Conservation (phyloP, 2,888 invertebrate species). For the Esperia sulphurella region DNA sequence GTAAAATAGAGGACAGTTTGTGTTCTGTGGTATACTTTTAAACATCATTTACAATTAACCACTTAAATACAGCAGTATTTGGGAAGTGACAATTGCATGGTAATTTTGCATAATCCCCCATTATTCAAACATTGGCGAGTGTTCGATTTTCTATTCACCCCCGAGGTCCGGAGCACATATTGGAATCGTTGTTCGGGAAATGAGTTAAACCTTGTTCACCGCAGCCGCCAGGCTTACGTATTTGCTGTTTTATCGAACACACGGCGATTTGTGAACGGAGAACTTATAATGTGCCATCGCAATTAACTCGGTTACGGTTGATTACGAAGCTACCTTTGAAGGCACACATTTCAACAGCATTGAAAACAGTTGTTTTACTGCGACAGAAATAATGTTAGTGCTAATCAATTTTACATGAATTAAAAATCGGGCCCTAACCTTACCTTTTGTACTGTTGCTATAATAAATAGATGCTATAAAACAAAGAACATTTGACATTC, state of each 20-base stretch:
- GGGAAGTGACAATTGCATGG: slow-evolving; percentile 21
- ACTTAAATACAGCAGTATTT: too few relatives aligned
- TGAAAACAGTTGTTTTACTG: too few relatives aligned
- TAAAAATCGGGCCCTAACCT: too few relatives aligned
- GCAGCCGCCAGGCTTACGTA: slow-evolving; percentile 53
- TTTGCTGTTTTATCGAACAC: slow-evolving; percentile 48
- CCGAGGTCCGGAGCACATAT: slow-evolving; percentile 46
- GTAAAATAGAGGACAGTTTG: background rate
- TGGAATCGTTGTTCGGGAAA: slow-evolving; percentile 64
- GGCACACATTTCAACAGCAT: too few relatives aligned
- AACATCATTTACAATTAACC: too few relatives aligned
- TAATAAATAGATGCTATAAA: too few relatives aligned
- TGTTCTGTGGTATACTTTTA: background rate
- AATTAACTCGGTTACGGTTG: too few relatives aligned
- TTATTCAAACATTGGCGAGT: slow-evolving; percentile 35
- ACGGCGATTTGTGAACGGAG: slow-evolving; percentile 15
- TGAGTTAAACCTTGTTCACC: slow-evolving; percentile 73
- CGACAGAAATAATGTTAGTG: too few relatives aligned
- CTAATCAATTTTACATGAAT: too few relatives aligned
- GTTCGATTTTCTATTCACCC: slow-evolving; percentile 58
- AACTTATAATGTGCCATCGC: slow-evolving; percentile 3
- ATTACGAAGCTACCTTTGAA: too few relatives aligned
- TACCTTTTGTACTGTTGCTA: too few relatives aligned
- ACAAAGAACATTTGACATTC: too few relatives aligned
- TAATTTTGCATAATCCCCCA: slow-evolving; percentile 43